A percentile compares a stretch with the other conserved stretches of the same genome.
Conservation (phyloP, 2,113 vertebrate species). For the Climacteris rufus region DNA sequence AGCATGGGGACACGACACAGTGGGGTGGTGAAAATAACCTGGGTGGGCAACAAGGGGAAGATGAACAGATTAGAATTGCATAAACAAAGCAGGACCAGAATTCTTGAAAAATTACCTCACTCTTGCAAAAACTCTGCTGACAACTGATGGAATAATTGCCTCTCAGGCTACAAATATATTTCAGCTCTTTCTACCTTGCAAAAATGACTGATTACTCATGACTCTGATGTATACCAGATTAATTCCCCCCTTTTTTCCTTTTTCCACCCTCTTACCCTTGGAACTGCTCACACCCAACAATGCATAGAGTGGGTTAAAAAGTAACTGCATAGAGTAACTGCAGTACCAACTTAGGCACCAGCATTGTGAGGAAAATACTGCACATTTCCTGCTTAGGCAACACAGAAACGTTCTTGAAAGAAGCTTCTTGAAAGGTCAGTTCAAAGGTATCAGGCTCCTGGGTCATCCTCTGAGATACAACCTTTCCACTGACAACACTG, state of each 20-base stretch:
- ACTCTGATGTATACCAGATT: no score
- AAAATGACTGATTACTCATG: neutral
- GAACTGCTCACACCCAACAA: neutral
- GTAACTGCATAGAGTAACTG: neutral
- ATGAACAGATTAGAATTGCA: neutral
- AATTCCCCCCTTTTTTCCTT: neutral
- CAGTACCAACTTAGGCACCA: neutral
- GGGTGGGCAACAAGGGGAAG: neutral
- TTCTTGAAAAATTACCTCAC: neutral
- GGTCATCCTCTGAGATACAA: neutral
- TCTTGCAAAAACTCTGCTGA: neutral
- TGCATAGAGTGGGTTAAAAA: neutral
- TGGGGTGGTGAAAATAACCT: neutral
- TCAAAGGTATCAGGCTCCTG: neutral
- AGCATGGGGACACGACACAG: neutral
- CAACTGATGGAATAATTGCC: neutral
- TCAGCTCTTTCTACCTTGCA: neutral
- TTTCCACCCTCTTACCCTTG: neutral
- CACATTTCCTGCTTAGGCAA: neutral
- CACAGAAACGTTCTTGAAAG: neutral
- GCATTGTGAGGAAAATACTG: fast-evolving
- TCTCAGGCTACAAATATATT: neutral
- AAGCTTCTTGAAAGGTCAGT: neutral
- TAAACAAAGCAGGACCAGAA: neutral
- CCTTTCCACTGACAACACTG: neutral